phyloP scores from a whole-genome alignment of 2,113 vertebrate species.

The Peucedramus taeniatus region DNA sequence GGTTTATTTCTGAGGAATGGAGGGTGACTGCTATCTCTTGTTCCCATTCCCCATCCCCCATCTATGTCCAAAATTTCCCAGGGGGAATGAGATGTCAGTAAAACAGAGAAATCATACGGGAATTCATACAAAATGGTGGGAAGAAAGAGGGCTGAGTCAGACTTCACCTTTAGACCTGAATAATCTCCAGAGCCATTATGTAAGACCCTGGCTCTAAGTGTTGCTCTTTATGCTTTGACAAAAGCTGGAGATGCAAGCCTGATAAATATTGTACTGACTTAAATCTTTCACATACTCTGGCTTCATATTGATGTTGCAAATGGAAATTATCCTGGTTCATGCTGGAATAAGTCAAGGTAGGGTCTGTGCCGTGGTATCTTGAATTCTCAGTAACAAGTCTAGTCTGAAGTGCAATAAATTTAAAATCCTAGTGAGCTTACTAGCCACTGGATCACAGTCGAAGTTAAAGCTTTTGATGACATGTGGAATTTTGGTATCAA shows the following conservation, averaged over 20 bases:
- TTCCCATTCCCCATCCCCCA: neutral
- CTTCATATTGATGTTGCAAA: neutral
- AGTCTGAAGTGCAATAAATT: neutral
- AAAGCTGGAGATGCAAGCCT: neutral
- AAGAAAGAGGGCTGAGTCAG: neutral
- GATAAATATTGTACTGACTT: neutral
- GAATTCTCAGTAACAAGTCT: neutral
- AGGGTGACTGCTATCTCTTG: neutral
- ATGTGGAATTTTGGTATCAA: neutral
- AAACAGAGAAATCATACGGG: neutral
- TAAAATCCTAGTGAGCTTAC: neutral
- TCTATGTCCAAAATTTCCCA: neutral
- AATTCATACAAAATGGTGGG: neutral
- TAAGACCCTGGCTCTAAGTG: neutral
- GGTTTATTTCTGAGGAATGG: neutral
- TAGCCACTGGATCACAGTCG: neutral
- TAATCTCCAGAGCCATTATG: neutral
- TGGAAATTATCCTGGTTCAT: neutral
- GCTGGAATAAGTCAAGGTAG: neutral
- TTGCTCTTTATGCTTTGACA: neutral
- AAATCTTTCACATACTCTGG: neutral
- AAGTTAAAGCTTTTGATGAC: neutral
- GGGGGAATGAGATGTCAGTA: neutral
- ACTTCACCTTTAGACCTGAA: neutral
- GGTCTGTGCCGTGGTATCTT: neutral